Evolutionary conservation across 2,113 vertebrate species (phyloP).

Genomic region (Dicerorhinus sumatrensis): DNA sequence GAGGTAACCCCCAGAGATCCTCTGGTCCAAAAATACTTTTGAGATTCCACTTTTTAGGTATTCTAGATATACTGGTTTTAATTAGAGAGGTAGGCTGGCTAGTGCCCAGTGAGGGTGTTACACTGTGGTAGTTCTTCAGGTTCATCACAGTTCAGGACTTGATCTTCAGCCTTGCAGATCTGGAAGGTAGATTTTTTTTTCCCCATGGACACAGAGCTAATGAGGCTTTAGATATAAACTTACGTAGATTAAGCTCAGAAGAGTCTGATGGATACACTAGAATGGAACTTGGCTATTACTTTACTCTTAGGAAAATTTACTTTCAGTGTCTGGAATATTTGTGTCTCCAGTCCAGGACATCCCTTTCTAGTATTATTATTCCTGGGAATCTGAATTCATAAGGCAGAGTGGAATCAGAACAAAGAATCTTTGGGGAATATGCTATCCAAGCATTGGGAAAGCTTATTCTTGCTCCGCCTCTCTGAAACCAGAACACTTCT

Average conservation of each 20-base stretch:
- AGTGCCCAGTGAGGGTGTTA: neutral
- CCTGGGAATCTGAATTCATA: constrained; percentile 9
- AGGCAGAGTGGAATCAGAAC: constrained; percentile 5
- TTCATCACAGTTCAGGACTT: neutral
- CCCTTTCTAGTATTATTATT: neutral
- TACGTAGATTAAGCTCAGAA: neutral
- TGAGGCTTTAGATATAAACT: neutral
- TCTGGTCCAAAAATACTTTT: neutral
- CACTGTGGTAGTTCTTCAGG: neutral
- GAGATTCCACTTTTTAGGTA: neutral
- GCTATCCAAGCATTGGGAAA: neutral
- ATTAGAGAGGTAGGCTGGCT: neutral
- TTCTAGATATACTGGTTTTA: neutral
- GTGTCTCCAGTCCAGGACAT: neutral
- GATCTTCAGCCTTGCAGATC: neutral
- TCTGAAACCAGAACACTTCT: neutral
- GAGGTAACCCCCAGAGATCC: neutral
- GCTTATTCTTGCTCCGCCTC: neutral
- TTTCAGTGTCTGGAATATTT: neutral
- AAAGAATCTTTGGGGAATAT: neutral
- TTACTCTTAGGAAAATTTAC: neutral
- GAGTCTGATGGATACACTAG: neutral
- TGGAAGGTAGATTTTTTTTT: neutral
- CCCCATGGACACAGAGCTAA: neutral
- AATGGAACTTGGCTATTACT: neutral